Percentiles rank a stretch among this genome's conserved stretches.
These are phyloP conservation scores for Argynnis bischoffii DNA, from an alignment of 2,888 invertebrate genomes.

Conservation along the genomic window DNA sequence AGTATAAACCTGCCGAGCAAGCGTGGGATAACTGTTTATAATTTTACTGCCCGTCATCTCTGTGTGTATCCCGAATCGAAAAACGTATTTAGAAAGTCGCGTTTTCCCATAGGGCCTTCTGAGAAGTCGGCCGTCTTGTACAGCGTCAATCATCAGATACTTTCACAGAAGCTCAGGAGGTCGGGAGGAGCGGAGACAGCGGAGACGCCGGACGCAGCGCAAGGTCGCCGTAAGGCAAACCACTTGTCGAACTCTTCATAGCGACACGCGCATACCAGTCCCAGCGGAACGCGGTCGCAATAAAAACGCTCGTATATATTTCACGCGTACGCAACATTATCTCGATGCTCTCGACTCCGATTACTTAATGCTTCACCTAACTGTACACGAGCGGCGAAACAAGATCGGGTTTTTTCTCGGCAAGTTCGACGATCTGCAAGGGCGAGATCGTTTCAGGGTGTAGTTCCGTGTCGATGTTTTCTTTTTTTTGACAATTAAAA, in stretches of 20 bases:
- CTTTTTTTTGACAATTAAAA: constrained; percentile 27
- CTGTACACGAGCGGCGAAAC: constrained; percentile 75
- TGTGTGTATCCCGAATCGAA: constrained; percentile 39
- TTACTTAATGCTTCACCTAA: constrained; percentile 79
- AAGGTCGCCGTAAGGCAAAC: constrained; percentile 81
- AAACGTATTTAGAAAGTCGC: constrained; percentile 67
- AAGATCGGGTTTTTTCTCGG: constrained; percentile 76
- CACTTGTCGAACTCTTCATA: constrained; percentile 73
- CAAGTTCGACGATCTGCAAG: constrained; percentile 73
- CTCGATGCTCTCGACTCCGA: constrained; percentile 76
- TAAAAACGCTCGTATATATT: constrained; percentile 79
- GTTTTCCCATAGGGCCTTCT: constrained; percentile 58
- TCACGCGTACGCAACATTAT: constrained; percentile 82
- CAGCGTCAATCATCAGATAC: constrained; percentile 63
- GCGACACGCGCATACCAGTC: constrained; percentile 64
- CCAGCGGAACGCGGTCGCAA: constrained; percentile 74
- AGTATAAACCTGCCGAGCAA: constrained; percentile 35
- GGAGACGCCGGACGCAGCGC: constrained; percentile 57
- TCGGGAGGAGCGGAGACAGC: constrained; percentile 56
- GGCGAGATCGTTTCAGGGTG: constrained; percentile 55
- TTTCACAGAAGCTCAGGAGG: constrained; percentile 69
- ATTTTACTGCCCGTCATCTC: constrained; percentile 38
- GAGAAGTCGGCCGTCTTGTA: constrained; percentile 33
- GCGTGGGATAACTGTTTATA: constrained; percentile 40
- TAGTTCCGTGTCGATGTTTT: constrained; percentile 45